Evolutionary conservation across 2,797 vertebrate genomes (phyloP), one percentile per base, ranked within the genome.

Genomic region (Alfaro cultratus): DNA sequence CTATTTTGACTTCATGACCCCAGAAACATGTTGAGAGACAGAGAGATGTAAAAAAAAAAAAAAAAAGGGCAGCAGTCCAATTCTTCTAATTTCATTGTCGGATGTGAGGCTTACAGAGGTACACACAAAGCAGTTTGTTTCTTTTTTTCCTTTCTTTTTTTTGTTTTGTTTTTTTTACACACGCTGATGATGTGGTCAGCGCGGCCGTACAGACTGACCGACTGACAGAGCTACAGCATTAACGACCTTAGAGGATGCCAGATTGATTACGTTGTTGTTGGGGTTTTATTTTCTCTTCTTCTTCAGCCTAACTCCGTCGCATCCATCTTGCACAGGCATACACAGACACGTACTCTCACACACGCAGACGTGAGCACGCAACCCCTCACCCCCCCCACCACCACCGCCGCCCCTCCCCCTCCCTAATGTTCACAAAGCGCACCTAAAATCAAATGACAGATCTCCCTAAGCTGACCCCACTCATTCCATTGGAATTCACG

Each of bases 401-500:
- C 3, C 57, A 31, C 29, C 76, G 55, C 36, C 7, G 11, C 75
- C 31, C 53, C 21, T 23, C 8, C 49, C n/a, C 36, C 2, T 49
- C 90, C 88, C 47, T 68, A 68, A 90, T 87, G 86, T 91, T 92
- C 91, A 91, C 90, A 85, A 92, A 92, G 91, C 93, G 84, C 77
- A 5, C 87, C 91, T 94, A 94, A 93, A 95, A 94, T 92, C 91
- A 91, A 90, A 91, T 90, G 49, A 92, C 85, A 91, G 84, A 84
- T 91, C 86, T 92, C 88, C 91, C 87, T 76, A 83, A 90, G 89
- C 91, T 90, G 94, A 89, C 85, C 87, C 90, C 88, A 90, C 92
- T 94, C 90, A 94, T 95, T 95, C 95, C 94, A 94, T 93, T 95
- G 95, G 95, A 95, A 95, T 94, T 94, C 84, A 89, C 79, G 90